Evolutionary conservation across 64 coral and sea anemone genomes (phyloP).

Genomic region (Anthopleura sola): DNA sequence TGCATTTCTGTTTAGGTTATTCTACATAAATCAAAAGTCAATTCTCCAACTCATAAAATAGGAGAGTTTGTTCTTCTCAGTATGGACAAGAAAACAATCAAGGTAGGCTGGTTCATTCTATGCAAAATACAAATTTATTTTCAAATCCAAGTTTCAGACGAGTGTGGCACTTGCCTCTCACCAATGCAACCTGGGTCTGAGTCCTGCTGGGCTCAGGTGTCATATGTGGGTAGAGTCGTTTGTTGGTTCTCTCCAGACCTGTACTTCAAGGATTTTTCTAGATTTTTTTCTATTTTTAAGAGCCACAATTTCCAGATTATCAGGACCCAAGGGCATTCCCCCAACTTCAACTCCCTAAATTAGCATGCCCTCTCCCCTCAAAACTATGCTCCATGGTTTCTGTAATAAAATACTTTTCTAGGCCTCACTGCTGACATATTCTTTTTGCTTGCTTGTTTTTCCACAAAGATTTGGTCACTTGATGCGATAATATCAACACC

Average conservation of each 20-base stretch:
- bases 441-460: not conserved
- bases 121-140: not conserved
- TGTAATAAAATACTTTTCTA: too few relatives aligned
- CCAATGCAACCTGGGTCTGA: too few relatives aligned
- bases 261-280: too few relatives aligned
- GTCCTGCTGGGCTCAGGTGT: too few relatives aligned
- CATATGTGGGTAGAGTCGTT: too few relatives aligned
- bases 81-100: conserved; percentile 79
- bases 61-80: conserved; percentile 61
- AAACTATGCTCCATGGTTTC: too few relatives aligned
- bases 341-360: too few relatives aligned
- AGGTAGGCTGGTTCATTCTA: conserved; percentile 40
- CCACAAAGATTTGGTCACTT: conserved; percentile 67
- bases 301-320: too few relatives aligned
- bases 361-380: too few relatives aligned
- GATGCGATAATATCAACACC: conserved; percentile 21
- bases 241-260: too few relatives aligned
- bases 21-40: conserved; percentile 51
- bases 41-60: conserved; percentile 37
- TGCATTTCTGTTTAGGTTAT: conserved; percentile 45
- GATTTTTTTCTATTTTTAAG: too few relatives aligned
- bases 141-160: not conserved
- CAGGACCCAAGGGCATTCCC: too few relatives aligned
- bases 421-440: not conserved
- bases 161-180: not conserved